Evolutionary conservation across 1,140 invertebrate genomes (phyloP).

Genomic region (Cotesia typhae): DNA sequence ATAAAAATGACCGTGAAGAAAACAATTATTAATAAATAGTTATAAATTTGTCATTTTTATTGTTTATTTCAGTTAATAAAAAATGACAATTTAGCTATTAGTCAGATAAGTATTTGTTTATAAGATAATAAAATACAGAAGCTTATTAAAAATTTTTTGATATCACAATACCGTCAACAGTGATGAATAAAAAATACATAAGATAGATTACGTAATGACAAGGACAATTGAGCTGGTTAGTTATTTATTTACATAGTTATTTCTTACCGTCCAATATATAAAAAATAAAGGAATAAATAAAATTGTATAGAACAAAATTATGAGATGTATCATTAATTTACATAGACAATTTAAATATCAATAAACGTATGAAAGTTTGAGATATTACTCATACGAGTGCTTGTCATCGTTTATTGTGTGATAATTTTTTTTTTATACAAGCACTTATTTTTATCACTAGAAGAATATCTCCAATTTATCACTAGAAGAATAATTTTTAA

Average conservation of each 20-base stretch:
- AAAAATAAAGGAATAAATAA: neutral
- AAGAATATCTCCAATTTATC: no score
- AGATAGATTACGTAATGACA: conserved; percentile 11
- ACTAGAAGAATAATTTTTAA: no score
- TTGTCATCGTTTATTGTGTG: conserved; percentile 1
- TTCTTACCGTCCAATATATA: no score
- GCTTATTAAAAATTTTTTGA: neutral
- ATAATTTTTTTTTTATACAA: neutral
- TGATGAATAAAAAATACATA: neutral
- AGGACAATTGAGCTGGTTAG: conserved; percentile 5
- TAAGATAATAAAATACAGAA: neutral
- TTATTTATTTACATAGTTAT: neutral
- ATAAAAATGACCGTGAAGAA: no score
- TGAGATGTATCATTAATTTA: conserved; percentile 22
- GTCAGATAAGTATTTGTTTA: no score
- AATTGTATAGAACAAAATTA: conserved; percentile 18
- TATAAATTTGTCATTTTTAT: no score
- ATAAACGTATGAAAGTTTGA: conserved; percentile 1
- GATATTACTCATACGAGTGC: no score
- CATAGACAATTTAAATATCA: conserved; percentile 8
- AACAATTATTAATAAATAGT: no score
- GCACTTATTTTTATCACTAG: no score
- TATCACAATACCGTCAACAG: neutral
- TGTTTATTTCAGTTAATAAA: no score
- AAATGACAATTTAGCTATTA: no score